Conservation (phyloP, 2,888 invertebrate genomes). For the Aromia moschata region DNA sequence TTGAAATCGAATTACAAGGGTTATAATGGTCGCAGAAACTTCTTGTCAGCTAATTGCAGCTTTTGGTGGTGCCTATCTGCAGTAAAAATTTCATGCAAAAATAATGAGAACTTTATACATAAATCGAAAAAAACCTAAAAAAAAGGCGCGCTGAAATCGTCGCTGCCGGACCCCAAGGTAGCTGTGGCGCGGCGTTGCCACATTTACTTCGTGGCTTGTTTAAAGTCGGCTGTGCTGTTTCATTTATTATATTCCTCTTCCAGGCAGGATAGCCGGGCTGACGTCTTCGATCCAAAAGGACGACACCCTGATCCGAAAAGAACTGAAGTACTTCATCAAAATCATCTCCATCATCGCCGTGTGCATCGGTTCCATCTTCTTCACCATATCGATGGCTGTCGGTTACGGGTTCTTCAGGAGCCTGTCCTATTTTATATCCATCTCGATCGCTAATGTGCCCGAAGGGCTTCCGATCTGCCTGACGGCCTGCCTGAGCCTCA, state of each 20-base stretch:
- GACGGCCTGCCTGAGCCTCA: slow-evolving; percentile 45
- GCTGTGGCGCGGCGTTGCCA: too few relatives aligned
- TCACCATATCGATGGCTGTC: slow-evolving; percentile 34
- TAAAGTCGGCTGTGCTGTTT: neutral
- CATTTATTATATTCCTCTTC: neutral
- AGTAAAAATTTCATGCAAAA: too few relatives aligned
- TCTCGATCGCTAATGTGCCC: slow-evolving; percentile 44
- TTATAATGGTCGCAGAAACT: too few relatives aligned
- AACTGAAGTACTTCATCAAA: slow-evolving; percentile 57
- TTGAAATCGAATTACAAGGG: too few relatives aligned
- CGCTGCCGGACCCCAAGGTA: too few relatives aligned
- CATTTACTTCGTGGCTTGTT: too few relatives aligned
- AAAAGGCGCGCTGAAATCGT: too few relatives aligned
- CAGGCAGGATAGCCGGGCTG: slow-evolving; percentile 68
- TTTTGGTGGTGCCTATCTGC: too few relatives aligned
- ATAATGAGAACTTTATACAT: too few relatives aligned
- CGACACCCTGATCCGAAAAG: slow-evolving; percentile 79
- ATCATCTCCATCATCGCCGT: slow-evolving; percentile 43
- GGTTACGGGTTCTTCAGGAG: slow-evolving; percentile 43
- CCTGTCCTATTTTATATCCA: slow-evolving; percentile 41
- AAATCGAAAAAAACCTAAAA: too few relatives aligned
- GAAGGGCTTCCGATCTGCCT: slow-evolving; percentile 47
- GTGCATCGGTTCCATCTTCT: slow-evolving; percentile 34
- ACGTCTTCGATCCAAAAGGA: slow-evolving; percentile 73
- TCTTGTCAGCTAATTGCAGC: too few relatives aligned